Base-by-base conservation (phyloP, 2,113 vertebrate genomes). In the Numenius arquata region DNA sequence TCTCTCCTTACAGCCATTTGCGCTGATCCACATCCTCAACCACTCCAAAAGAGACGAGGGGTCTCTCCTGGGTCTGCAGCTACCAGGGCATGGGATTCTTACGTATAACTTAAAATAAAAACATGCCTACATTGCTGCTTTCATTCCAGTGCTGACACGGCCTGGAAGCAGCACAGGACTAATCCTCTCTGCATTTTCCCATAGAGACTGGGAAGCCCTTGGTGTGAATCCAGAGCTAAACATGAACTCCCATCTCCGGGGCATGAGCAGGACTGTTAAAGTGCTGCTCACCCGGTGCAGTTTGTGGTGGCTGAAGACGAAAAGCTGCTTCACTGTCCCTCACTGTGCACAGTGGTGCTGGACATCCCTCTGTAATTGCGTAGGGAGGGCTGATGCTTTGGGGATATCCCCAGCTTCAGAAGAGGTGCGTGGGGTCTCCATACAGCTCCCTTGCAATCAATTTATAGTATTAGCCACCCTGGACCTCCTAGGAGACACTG, bases 1-100 rank as follows among this genome's bases (percentile, higher is more conserved):
- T 65, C 52, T 43, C 29, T 11, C 53, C 5, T 73, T 43, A 4
- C 4, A 18, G 15, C 0, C 0, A 4, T 53, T 75, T 67, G 29
- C 41, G 16, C 15, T 63, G n/a, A 63, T 74, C 20, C 27, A 27
- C 30, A 23, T 41, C 32, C 78, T 34, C 88, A 63, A 14, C 41
- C 12, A 26, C 26, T 68, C n/a, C 52, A 56, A 5, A 71, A 56
- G 14, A 55, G 17, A 50, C 40, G 52, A 73, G 34, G 16, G 40
- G 25, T 89, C 48, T 88, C 53, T 79, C 22, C 66, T 36, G 50
- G 47, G 15, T 29, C 62, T 80, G 58, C 52, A 89, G 56, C 13
- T 53, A 15, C 30, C 45, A 61, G 32, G n/a, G 5, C 21, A 36
- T 27, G 20, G 25, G 40, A 65, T 5, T 84, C 41, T 15, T 10